phyloP scores from a whole-genome alignment of 2,113 vertebrate species.

The Coptodon bakossiorum region DNA sequence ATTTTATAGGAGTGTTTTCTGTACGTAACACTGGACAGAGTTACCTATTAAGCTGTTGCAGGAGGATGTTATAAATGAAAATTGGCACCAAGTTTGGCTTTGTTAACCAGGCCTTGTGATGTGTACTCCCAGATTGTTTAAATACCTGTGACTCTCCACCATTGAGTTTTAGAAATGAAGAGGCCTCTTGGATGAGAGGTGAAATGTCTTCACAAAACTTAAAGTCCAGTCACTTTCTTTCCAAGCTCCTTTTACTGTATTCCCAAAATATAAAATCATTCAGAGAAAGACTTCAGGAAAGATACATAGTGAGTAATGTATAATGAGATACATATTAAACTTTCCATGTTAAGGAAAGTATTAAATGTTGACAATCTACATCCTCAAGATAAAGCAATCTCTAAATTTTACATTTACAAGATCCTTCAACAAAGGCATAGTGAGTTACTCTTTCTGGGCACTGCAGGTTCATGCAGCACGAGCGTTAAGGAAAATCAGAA shows the following conservation, averaged over 20 bases:
- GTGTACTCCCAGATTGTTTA: slow-evolving; percentile 72
- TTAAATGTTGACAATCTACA: neutral
- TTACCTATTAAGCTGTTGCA: slow-evolving; percentile 96
- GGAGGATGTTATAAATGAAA: slow-evolving; percentile 99
- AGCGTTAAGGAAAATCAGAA: slow-evolving; percentile 90
- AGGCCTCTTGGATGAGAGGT: neutral
- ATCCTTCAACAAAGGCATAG: slow-evolving; percentile 93
- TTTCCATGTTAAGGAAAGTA: neutral
- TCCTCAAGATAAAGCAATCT: slow-evolving; percentile 76
- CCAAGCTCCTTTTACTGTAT: neutral
- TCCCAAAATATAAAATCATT: neutral
- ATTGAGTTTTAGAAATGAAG: rapidly evolving
- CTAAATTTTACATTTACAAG: slow-evolving; percentile 99
- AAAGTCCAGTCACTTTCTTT: neutral
- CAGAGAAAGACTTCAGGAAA: neutral
- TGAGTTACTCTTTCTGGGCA: slow-evolving; percentile 85
- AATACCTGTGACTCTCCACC: neutral
- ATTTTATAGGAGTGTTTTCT: slow-evolving; percentile 13
- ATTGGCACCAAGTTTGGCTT: slow-evolving; percentile 84
- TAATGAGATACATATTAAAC: neutral
- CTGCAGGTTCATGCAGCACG: slow-evolving; percentile 91
- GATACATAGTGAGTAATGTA: neutral
- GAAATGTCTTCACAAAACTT: neutral
- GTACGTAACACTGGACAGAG: slow-evolving; percentile 88
- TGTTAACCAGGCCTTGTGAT: slow-evolving; percentile 75